These are phyloP conservation scores for Phalacrocorax carbo DNA, from an alignment of 2,113 vertebrate genomes.

Conservation along the genomic window DNA sequence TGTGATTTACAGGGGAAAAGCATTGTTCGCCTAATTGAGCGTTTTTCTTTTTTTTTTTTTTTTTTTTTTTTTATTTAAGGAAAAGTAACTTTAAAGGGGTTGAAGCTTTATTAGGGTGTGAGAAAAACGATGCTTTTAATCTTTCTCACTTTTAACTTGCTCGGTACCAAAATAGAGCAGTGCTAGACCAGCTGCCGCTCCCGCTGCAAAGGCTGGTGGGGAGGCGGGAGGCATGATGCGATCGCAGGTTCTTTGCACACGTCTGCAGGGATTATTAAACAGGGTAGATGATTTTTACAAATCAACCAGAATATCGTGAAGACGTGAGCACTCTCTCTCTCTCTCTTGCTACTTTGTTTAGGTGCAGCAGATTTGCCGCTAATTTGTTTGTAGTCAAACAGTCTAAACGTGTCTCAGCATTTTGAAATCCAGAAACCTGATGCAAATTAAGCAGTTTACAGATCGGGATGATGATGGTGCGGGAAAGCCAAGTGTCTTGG, in stretches of 20 bases:
- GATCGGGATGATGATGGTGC: not conserved
- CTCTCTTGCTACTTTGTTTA: not conserved
- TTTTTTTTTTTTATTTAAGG: not conserved
- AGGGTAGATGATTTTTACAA: not conserved
- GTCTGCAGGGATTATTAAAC: not conserved
- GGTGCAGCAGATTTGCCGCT: not conserved
- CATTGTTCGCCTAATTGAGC: not conserved
- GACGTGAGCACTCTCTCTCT: not conserved
- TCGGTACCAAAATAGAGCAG: not conserved
- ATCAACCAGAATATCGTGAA: not conserved
- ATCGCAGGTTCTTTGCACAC: rapidly evolving
- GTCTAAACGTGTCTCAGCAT: not conserved
- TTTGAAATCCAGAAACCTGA: slow-evolving; percentile 27
- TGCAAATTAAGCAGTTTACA: slow-evolving; percentile 25
- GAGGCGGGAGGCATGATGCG: rapidly evolving
- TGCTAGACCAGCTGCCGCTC: rapidly evolving
- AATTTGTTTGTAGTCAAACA: slow-evolving; percentile 32
- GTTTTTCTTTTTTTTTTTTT: not conserved
- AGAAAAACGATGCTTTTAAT: not conserved
- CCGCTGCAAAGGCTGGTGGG: not conserved
- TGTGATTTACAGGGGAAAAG: slow-evolving; percentile 32
- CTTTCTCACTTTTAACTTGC: not conserved
- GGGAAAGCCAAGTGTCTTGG: not conserved
- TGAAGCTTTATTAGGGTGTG: not conserved
- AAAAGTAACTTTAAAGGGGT: not conserved